Percentiles rank a stretch among this genome's conserved stretches.
phyloP scores from a whole-genome alignment of 2,797 vertebrate genomes.

The Melopsittacus undulatus region DNA sequence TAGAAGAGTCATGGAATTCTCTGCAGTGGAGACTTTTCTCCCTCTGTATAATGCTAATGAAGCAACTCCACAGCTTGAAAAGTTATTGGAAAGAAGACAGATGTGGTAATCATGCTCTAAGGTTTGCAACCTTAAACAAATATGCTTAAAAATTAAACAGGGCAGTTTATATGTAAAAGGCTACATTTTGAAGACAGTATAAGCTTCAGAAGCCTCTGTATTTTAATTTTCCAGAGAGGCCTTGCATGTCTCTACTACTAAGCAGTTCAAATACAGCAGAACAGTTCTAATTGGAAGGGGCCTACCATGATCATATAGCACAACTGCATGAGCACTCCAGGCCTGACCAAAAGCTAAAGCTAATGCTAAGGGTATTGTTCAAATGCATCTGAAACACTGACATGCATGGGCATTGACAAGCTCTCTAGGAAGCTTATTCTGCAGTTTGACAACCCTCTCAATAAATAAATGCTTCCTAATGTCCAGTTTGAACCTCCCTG shows the following conservation, averaged over 20 bases:
- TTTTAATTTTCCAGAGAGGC: background rate
- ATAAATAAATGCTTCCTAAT: background rate
- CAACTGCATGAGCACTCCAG: background rate
- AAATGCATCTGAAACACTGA: background rate
- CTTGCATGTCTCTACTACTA: background rate
- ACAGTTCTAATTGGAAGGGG: background rate
- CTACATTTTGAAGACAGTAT: background rate
- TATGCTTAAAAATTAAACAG: background rate
- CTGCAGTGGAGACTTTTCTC: background rate
- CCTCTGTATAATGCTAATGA: background rate
- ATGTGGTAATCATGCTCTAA: background rate
- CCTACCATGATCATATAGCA: background rate
- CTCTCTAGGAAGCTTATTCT: background rate
- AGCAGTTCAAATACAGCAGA: background rate
- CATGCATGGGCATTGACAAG: background rate
- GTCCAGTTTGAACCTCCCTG: background rate
- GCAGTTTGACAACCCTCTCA: rapidly evolving
- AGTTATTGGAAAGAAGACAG: background rate
- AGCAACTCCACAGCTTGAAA: background rate
- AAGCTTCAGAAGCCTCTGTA: background rate
- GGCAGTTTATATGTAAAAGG: background rate
- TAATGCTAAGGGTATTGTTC: background rate
- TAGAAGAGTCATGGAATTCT: background rate
- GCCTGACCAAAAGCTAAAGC: background rate
- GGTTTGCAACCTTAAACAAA: background rate